These are phyloP conservation scores for Acanthacorydalis orientalis DNA, from an alignment of 2,888 invertebrate species.

Conservation along the genomic window DNA sequence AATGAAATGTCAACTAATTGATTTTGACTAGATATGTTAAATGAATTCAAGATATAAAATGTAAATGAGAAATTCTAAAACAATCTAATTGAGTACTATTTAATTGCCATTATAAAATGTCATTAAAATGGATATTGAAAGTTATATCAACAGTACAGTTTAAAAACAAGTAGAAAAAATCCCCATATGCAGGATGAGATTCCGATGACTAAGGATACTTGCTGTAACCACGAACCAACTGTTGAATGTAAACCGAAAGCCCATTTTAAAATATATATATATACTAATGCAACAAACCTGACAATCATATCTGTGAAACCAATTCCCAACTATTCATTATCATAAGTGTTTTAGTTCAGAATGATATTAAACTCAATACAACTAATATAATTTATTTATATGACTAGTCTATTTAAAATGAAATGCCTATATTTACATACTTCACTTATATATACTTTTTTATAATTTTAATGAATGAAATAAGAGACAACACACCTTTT, in stretches of 20 bases:
- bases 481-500: too few species aligned
- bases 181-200: slow-evolving; percentile 84
- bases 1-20: too few species aligned
- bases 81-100: too few species aligned
- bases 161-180: slow-evolving; percentile 54
- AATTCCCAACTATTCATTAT: not conserved
- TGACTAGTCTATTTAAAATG: not conserved
- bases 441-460: too few species aligned
- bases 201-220: slow-evolving; percentile 71
- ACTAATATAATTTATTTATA: not conserved
- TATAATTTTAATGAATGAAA: too few species aligned
- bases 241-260: slow-evolving; percentile 11
- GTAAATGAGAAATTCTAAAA: too few species aligned
- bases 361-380: not conserved
- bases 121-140: too few species aligned
- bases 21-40: too few species aligned
- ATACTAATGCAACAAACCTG: not conserved
- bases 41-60: too few species aligned
- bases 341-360: not conserved
- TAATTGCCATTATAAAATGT: too few species aligned
- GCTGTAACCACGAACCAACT: slow-evolving; percentile 44
- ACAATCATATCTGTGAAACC: not conserved
- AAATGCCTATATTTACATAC: too few species aligned
- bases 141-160: slow-evolving; percentile 35
- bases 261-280: not conserved